Percentiles rank a stretch among this genome's conserved stretches.
These are phyloP conservation scores for Hetaerina titia DNA, from an alignment of 2,888 invertebrate species.

Conservation along the genomic window DNA sequence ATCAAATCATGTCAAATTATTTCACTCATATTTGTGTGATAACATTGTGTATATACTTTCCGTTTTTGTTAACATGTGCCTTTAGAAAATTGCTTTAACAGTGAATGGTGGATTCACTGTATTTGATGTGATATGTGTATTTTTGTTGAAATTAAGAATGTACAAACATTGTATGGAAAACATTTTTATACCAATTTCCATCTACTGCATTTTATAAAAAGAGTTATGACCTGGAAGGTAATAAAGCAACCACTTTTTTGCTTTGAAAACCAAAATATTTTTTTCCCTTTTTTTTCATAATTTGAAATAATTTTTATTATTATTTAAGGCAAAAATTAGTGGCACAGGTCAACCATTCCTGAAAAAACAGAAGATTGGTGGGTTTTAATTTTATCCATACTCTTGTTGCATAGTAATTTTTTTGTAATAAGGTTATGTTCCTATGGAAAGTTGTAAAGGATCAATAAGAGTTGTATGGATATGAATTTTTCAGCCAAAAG, in stretches of 20 bases:
- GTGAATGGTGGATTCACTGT: background rate
- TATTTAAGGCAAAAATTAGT: too few relatives aligned
- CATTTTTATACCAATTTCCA: background rate
- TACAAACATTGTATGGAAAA: background rate
- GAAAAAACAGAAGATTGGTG: too few relatives aligned
- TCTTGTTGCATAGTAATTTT: too few relatives aligned
- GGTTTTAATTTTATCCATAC: too few relatives aligned
- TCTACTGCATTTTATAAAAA: background rate
- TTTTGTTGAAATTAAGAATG: background rate
- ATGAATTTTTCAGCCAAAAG: too few relatives aligned
- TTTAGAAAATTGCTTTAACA: background rate
- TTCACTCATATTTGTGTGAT: background rate
- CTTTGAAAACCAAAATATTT: background rate
- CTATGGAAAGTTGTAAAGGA: too few relatives aligned
- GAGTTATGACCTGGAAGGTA: background rate
- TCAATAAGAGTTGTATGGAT: too few relatives aligned
- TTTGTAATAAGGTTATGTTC: too few relatives aligned
- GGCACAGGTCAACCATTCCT: too few relatives aligned
- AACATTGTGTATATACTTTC: background rate
- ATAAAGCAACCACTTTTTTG: background rate
- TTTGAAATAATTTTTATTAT: too few relatives aligned
- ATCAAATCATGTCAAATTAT: background rate
- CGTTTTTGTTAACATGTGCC: background rate
- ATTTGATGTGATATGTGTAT: background rate
- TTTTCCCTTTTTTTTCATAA: too few relatives aligned